Percentiles rank a stretch among this genome's conserved stretches.
These are phyloP conservation scores for Tetragonula clypearis DNA, from an alignment of 1,140 invertebrate genomes.

Conservation along the genomic window DNA sequence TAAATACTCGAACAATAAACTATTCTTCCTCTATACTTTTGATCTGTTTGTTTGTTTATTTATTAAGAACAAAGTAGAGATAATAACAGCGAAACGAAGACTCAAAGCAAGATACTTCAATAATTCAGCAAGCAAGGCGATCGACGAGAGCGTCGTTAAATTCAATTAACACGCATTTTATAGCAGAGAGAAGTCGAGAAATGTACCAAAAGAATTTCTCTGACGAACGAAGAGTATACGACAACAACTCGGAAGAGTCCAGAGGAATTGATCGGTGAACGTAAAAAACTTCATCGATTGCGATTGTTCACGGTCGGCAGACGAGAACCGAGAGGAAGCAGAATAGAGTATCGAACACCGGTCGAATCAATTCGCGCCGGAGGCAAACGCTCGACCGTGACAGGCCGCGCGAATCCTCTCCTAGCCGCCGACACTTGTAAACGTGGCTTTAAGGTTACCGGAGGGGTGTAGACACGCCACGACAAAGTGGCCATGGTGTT, in stretches of 20 bases:
- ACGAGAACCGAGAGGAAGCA: background rate
- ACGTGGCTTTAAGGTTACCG: slow-evolving; percentile 60
- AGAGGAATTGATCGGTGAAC: background rate
- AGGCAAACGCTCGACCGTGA: slow-evolving; percentile 50
- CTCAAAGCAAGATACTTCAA: background rate
- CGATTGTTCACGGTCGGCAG: no score
- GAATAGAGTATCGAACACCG: background rate
- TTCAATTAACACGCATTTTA: no score
- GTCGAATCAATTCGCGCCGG: slow-evolving; percentile 59
- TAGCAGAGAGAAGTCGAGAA: no score
- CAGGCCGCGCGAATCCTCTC: slow-evolving; percentile 57
- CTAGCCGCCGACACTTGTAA: slow-evolving; percentile 65
- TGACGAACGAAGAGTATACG: no score
- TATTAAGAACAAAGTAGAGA: background rate
- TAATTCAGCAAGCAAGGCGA: background rate
- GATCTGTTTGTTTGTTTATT: background rate
- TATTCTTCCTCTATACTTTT: background rate
- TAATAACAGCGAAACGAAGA: background rate
- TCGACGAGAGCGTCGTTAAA: background rate
- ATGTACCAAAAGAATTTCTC: no score
- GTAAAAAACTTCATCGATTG: no score
- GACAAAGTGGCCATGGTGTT: slow-evolving; percentile 66
- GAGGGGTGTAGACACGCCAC: slow-evolving; percentile 51
- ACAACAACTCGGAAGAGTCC: no score
- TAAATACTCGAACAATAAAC: background rate